Conservation (phyloP, 2,888 invertebrate genomes). For the Bimastos eiseni region DNA sequence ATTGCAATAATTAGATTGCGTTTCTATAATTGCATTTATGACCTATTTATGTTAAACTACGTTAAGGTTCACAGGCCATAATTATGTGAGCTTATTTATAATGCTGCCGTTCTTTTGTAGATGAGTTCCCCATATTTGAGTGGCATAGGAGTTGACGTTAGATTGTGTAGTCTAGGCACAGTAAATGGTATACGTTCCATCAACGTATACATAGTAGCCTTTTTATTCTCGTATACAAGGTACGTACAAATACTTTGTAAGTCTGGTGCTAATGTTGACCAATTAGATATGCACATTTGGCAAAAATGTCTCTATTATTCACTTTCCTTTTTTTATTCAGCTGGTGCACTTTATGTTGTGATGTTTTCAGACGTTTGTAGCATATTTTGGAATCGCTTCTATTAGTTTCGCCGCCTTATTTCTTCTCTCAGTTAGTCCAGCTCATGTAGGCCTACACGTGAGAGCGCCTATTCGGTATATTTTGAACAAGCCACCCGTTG, state of each 20-base stretch:
- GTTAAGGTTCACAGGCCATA: too few relatives aligned
- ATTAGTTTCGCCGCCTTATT: neutral
- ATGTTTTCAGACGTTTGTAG: neutral
- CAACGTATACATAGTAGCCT: neutral
- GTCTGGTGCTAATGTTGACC: too few relatives aligned
- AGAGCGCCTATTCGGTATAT: neutral
- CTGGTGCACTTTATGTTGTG: neutral
- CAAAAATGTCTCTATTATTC: neutral
- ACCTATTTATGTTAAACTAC: too few relatives aligned
- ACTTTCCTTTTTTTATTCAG: neutral
- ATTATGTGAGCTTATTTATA: too few relatives aligned
- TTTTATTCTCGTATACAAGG: neutral
- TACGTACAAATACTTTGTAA: neutral
- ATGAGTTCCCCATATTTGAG: neutral
- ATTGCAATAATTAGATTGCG: too few relatives aligned
- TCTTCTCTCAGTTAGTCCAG: neutral
- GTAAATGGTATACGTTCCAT: neutral
- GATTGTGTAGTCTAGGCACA: neutral
- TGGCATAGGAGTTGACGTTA: neutral
- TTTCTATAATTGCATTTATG: too few relatives aligned
- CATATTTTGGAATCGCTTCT: neutral
- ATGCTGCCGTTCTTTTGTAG: too few relatives aligned
- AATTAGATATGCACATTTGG: too few relatives aligned
- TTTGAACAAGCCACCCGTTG: neutral
- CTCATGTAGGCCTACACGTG: too few relatives aligned